Evolutionary conservation across 2,113 vertebrate genomes (phyloP).

Genomic region (Xyliphius kryptos): DNA sequence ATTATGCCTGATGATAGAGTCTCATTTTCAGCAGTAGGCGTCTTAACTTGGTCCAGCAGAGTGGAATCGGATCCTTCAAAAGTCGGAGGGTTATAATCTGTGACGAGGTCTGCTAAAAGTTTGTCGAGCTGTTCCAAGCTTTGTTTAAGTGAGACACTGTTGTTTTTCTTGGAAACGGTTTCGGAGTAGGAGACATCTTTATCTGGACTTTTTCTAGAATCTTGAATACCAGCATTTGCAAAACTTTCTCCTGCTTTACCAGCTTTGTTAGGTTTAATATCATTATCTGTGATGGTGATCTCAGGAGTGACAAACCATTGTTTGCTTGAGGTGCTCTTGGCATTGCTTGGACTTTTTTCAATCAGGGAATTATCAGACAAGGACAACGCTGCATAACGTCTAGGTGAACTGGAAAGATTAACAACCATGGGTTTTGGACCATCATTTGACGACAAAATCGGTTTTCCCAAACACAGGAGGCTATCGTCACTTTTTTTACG

Average conservation of each 20-base stretch:
- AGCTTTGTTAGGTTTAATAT: constrained; percentile 68
- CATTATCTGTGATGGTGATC: constrained; percentile 97
- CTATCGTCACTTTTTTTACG: constrained; percentile 89
- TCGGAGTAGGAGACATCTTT: constrained; percentile 52
- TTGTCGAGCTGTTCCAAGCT: constrained; percentile 94
- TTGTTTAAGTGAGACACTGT: constrained; percentile 76
- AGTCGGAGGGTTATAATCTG: constrained; percentile 78
- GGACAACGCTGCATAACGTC: constrained; percentile 91
- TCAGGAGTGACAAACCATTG: constrained; percentile 92
- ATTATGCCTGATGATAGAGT: constrained; percentile 57
- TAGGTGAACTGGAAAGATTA: constrained; percentile 91
- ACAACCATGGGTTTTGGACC: constrained; percentile 86
- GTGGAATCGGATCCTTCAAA: constrained; percentile 69
- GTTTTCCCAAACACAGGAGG: constrained; percentile 75
- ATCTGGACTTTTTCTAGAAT: constrained; percentile 57
- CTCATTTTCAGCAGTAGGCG: constrained; percentile 71
- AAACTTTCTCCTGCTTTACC: constrained; percentile 66
- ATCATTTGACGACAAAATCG: constrained; percentile 66
- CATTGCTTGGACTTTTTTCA: constrained; percentile 76
- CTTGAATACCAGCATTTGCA: constrained; percentile 77
- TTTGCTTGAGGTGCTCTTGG: constrained; percentile 60
- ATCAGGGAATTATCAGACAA: constrained; percentile 90
- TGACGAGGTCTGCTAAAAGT: constrained; percentile 89
- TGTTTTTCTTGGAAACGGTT: constrained; percentile 53
- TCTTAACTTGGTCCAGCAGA: constrained; percentile 78